Percentiles rank a stretch among this genome's conserved stretches.
Evolutionary conservation across 1,140 invertebrate species (phyloP).

Genomic region (Lasaia peninsularis): DNA sequence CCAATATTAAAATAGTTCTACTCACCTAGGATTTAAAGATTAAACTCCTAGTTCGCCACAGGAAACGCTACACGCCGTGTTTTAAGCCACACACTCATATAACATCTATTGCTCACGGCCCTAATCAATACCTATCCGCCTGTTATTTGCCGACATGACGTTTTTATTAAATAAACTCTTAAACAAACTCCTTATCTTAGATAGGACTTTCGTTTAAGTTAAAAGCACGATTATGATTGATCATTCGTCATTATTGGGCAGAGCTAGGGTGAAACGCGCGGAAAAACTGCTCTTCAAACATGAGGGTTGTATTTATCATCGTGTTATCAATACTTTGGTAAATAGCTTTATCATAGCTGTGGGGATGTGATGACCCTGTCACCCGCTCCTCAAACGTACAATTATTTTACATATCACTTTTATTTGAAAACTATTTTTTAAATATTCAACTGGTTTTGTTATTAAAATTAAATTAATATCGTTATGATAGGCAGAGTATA

Average conservation of each 20-base stretch:
- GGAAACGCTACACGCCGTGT: neutral
- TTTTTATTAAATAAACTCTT: conserved; percentile 72
- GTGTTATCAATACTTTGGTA: neutral
- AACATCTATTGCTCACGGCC: conserved; percentile 56
- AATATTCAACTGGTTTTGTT: too few relatives aligned
- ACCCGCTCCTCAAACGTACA: too few relatives aligned
- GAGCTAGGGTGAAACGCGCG: neutral
- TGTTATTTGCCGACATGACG: conserved; percentile 70
- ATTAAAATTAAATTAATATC: too few relatives aligned
- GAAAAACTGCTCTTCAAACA: neutral
- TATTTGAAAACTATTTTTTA: too few relatives aligned
- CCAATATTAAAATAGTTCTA: too few relatives aligned
- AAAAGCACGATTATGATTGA: conserved; percentile 22
- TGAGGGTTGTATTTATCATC: neutral
- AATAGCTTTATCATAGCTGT: too few relatives aligned
- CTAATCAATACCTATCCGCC: conserved; percentile 66
- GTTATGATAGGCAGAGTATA: too few relatives aligned
- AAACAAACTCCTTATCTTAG: conserved; percentile 37
- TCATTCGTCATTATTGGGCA: conserved; percentile 8
- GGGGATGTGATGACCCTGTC: too few relatives aligned
- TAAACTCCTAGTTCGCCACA: too few relatives aligned
- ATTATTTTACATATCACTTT: too few relatives aligned
- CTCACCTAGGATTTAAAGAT: too few relatives aligned
- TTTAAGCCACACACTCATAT: neutral
- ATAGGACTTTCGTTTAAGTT: conserved; percentile 27